phyloP scores from a whole-genome alignment of 2,797 vertebrate species.

The Lepilemur ruficaudatus region DNA sequence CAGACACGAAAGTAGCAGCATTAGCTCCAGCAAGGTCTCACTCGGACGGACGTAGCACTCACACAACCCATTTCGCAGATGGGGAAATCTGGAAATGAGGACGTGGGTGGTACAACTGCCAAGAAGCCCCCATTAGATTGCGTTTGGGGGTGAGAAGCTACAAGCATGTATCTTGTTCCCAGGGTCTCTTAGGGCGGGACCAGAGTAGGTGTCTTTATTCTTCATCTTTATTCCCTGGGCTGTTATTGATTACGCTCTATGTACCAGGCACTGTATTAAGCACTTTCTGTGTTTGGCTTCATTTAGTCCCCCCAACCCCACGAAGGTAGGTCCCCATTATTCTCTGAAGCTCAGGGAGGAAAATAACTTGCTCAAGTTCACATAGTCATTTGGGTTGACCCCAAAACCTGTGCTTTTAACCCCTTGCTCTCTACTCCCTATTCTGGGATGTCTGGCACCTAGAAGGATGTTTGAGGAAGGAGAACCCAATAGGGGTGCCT shows the following conservation, averaged over 20 bases:
- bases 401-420: background rate
- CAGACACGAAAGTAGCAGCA: background rate
- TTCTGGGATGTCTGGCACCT: background rate
- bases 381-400: background rate
- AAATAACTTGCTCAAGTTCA: background rate
- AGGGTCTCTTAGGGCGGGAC: background rate
- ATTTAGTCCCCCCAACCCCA: background rate
- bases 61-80: background rate
- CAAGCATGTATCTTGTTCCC: background rate
- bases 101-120: background rate
- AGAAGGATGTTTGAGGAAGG: background rate
- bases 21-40: background rate
- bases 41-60: background rate
- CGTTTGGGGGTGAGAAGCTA: background rate
- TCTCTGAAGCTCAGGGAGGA: background rate
- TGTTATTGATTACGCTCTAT: background rate
- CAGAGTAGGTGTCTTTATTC: background rate
- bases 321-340: background rate
- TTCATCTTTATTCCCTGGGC: background rate
- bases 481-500: background rate
- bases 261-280: background rate
- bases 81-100: background rate
- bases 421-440: background rate
- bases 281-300: background rate
- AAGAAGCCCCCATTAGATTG: background rate